These are phyloP conservation scores for Coluber constrictor DNA, from an alignment of 2,797 vertebrate genomes.

Conservation along the genomic window DNA sequence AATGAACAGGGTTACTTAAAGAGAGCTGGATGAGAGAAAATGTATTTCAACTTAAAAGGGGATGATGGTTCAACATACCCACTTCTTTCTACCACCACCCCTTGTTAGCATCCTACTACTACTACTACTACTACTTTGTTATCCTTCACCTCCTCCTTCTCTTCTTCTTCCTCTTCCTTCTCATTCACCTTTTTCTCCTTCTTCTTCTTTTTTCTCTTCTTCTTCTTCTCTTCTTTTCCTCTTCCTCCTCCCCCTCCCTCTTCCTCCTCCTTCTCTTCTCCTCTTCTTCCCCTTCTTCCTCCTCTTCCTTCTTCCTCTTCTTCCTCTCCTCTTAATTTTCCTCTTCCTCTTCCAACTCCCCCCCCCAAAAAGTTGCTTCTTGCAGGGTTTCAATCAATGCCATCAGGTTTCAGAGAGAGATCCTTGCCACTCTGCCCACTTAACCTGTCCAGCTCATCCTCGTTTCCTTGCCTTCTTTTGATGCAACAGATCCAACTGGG, in stretches of 20 bases:
- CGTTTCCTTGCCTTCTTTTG: neutral
- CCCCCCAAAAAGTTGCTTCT: neutral
- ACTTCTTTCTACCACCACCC: fast-evolving
- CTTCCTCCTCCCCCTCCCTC: too few species aligned
- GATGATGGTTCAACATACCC: neutral
- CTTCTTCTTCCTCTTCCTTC: too few species aligned
- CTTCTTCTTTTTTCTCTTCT: too few species aligned
- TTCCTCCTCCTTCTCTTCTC: too few species aligned
- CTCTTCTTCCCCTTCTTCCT: too few species aligned
- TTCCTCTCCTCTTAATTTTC: too few species aligned
- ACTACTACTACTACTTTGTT: neutral
- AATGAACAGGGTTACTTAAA: neutral
- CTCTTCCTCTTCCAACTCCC: too few species aligned
- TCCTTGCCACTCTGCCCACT: neutral
- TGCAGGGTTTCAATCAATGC: slow-evolving; percentile 9
- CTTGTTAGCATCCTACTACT: neutral
- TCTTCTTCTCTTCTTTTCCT: too few species aligned
- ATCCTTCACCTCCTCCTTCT: too few species aligned
- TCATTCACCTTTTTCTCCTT: too few species aligned
- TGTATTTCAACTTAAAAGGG: neutral
- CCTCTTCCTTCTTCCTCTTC: too few species aligned
- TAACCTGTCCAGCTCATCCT: neutral
- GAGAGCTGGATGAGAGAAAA: neutral
- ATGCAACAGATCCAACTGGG: neutral
- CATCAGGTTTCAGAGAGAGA: neutral